Evolutionary conservation across 1,140 invertebrate species (phyloP), one percentile per base, ranked within the genome.

Genomic region (Euschistus heros): DNA sequence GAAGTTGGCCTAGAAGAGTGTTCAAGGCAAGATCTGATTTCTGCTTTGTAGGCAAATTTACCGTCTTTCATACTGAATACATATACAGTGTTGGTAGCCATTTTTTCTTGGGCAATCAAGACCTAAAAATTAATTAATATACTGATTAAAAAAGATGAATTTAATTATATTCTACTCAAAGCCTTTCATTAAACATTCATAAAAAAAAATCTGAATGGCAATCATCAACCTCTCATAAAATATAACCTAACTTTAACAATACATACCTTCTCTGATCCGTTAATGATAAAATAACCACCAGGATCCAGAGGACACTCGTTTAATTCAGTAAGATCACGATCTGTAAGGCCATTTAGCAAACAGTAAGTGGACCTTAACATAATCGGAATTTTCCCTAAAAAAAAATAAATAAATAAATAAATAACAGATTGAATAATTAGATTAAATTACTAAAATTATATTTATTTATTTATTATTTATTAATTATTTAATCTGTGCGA

Each of bases 31-130:
- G 95, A 98, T 18, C 97, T 80, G 68, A 96, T 94, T 80, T 99
- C 97, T 64, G 94, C 88, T 80, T 98, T 98, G 74, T 89, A 99
- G 10, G 94, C 93, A 82, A 92, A 99, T 76, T 99, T 99, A 62
- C 91, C 90, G 75, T 92, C 90, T 78, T 98, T 99, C 90, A 98
- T 95, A 72, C 91, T 90, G 74, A 99, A 99, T 2, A 99, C 97
- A 79, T 99, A 99, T 3, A 99, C 97, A 63, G 95, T 98, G 75
- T 99, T 99, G 13, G 96, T 98, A 15, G 97, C 96, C 96, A 99
- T 99, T 78, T 98, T 98, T 76, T 99, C 96, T 77, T 99, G 96
- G 10, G 96, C 96, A 77, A 99, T 98, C 0, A 99, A 77, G 0
- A 89, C 85, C 78, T 86, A 66, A 22, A 52, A 70, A 65, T 57